Evolutionary conservation across 2,888 invertebrate species (phyloP).

Genomic region (Plagodis pulveraria): DNA sequence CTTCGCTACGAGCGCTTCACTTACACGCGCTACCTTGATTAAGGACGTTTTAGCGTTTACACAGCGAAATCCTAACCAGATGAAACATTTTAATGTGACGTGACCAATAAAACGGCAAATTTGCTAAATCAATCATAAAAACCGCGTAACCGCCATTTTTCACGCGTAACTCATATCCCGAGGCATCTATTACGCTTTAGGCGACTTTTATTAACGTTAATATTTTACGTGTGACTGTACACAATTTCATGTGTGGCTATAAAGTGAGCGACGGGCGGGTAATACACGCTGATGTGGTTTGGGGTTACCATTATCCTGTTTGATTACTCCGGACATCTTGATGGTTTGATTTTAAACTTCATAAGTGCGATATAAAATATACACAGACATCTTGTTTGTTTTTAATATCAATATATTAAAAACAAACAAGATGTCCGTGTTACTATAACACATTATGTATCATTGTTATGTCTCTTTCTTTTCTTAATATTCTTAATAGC

Average conservation of each 20-base stretch:
- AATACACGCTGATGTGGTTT: constrained; percentile 32
- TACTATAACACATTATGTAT: too few relatives aligned
- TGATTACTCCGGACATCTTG: neutral
- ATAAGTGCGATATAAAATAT: too few relatives aligned
- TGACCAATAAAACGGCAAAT: constrained; percentile 8
- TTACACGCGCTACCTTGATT: too few relatives aligned
- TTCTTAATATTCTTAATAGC: too few relatives aligned
- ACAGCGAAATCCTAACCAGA: too few relatives aligned
- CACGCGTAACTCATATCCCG: constrained; percentile 22
- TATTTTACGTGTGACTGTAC: constrained; percentile 35
- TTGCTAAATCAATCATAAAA: constrained; percentile 27
- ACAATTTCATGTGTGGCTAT: constrained; percentile 52
- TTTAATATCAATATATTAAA: too few relatives aligned
- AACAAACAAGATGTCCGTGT: too few relatives aligned
- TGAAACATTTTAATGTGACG: neutral
- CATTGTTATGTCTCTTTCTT: too few relatives aligned
- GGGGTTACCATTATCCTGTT: constrained; percentile 7
- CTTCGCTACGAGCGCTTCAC: too few relatives aligned
- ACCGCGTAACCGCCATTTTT: constrained; percentile 17
- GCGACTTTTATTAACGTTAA: constrained; percentile 31
- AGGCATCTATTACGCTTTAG: constrained; percentile 26
- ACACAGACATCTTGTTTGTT: too few relatives aligned
- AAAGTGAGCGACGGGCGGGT: constrained; percentile 53
- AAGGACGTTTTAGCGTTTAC: too few relatives aligned
- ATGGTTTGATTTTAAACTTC: too few relatives aligned